These are phyloP conservation scores for Neostethus bicornis DNA, from an alignment of 2,797 vertebrate species.

Conservation along the genomic window DNA sequence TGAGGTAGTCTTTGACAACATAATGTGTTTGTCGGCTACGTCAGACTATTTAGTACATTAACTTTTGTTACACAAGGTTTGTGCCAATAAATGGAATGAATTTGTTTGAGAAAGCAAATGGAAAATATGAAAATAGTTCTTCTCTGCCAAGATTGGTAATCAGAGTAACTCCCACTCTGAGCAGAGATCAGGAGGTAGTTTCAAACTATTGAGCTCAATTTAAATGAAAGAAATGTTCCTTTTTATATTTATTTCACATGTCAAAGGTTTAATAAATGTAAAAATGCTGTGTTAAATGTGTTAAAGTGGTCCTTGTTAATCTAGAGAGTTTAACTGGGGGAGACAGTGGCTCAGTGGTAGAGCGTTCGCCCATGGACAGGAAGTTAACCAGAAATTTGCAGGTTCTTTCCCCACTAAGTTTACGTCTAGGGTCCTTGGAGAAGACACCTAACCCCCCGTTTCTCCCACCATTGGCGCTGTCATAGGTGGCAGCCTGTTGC, in stretches of 20 bases:
- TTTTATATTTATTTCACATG: too few relatives aligned
- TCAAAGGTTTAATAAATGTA: background rate
- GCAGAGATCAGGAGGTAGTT: slow-evolving; percentile 16
- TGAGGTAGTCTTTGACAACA: slow-evolving; percentile 12
- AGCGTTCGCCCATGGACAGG: too few relatives aligned
- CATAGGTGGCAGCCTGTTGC: too few relatives aligned
- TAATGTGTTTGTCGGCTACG: background rate
- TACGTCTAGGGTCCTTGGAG: too few relatives aligned
- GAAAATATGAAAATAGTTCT: slow-evolving; percentile 51
- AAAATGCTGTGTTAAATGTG: background rate
- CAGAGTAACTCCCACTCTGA: slow-evolving; percentile 13
- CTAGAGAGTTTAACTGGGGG: too few relatives aligned
- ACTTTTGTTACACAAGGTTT: background rate
- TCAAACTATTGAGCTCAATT: background rate
- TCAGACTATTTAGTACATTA: slow-evolving; percentile 33
- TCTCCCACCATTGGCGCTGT: too few relatives aligned
- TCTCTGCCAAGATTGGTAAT: slow-evolving; percentile 35
- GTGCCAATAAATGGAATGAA: slow-evolving; percentile 13
- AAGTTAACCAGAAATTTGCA: too few relatives aligned
- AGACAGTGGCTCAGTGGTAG: too few relatives aligned
- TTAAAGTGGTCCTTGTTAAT: too few relatives aligned
- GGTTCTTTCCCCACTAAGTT: too few relatives aligned
- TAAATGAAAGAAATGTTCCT: background rate
- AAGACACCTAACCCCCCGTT: too few relatives aligned
- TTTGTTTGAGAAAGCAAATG: slow-evolving; percentile 56